Evolutionary conservation across 2,113 vertebrate species (phyloP), one percentile per base, ranked within the genome.

Genomic region (Caretta caretta): DNA sequence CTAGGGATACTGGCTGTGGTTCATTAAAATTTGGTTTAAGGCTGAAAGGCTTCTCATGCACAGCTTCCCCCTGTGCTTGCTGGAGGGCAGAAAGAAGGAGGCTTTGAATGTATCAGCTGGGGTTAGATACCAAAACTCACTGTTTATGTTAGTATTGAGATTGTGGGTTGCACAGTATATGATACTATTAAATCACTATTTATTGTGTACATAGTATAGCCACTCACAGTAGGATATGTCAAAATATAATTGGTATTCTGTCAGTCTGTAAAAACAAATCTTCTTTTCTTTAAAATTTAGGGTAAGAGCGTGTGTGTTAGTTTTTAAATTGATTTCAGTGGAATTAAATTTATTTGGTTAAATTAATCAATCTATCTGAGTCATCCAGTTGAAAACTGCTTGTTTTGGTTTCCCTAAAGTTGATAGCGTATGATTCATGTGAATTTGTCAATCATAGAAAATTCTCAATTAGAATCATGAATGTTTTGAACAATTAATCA

Each of bases 241-340:
- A 38, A 38, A 38, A 38, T 48, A 48, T 29, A 48, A 78, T 78
- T 48, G 25, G 42, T 78, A 48, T 78, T 48, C 6, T 48, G 24
- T 78, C 75, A 46, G 42, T 48, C 42, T 46, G 12, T 13, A 76
- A 76, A 42, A 76, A 46, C 42, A 76, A 76, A 76, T 46, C 22
- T 7, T 38, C 31, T 25, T 75, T 76, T 6, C 24, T 76, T 76
- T 25, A 76, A 76, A 76, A 76, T 27, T 48, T 48, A 46, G 7
- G 24, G 38, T 78, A 65, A 57, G 1, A 3, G 1, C 0, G 16
- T 92, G 76, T 56, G 16, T 1, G 53, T 2, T 90, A 6, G 1
- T 89, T 16, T 93, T 84, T 48, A 79, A 78, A 57, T 79, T 59
- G 38, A 38, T 2, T 83, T 72, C 2, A 80, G 5, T 92, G 7